Conservation (phyloP, 2,888 invertebrate species). For the Eugnorisma glareosa region DNA sequence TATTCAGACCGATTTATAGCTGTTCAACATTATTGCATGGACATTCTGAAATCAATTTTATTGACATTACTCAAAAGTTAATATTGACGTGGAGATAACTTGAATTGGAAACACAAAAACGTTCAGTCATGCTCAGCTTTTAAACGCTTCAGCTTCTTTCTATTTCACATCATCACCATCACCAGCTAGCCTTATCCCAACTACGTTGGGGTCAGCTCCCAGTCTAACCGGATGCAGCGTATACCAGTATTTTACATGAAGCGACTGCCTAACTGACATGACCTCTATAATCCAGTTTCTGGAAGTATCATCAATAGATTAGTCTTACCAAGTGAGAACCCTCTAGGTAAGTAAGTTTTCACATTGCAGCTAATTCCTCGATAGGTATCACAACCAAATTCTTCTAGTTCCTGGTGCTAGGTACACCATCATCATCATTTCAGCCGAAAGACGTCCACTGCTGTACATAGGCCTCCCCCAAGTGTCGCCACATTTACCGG, state of each 20-base stretch:
- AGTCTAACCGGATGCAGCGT: not conserved
- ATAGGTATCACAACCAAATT: not conserved
- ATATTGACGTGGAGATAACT: not conserved
- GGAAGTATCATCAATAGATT: not conserved
- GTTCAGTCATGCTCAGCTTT: not conserved
- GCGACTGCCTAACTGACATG: not conserved
- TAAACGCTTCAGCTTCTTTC: not conserved
- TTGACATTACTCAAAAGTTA: not conserved
- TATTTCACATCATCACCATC: not conserved
- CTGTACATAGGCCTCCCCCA: no score
- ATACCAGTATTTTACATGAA: not conserved
- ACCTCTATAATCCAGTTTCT: not conserved
- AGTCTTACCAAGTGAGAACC: not conserved
- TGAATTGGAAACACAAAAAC: not conserved
- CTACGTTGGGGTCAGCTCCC: not conserved
- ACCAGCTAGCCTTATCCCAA: not conserved
- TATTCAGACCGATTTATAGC: not conserved
- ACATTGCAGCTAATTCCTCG: not conserved
- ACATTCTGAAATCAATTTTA: not conserved
- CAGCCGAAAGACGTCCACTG: no score
- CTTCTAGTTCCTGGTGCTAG: not conserved
- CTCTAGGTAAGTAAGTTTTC: not conserved
- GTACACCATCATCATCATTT: no score
- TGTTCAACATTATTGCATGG: not conserved
- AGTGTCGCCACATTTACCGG: no score